These are phyloP conservation scores for Drosophila greeni DNA, from an alignment of 2,888 invertebrate species.

Conservation along the genomic window DNA sequence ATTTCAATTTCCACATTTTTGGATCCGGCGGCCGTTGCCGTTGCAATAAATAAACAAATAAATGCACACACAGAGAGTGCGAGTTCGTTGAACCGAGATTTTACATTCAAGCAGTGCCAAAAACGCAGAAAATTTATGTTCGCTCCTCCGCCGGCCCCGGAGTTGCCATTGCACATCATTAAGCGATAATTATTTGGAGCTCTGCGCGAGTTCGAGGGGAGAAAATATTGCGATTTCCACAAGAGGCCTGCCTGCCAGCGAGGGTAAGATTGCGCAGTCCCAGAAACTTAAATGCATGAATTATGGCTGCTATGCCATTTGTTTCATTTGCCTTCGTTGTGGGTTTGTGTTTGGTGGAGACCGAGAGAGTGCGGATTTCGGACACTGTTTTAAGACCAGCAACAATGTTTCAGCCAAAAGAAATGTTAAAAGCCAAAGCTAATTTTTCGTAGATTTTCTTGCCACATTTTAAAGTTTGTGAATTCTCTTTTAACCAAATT, in stretches of 20 bases:
- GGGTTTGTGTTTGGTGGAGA: background rate
- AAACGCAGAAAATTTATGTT: constrained; percentile 65
- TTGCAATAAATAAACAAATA: constrained; percentile 39
- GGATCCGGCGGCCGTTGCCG: constrained; percentile 23
- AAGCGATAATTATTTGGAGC: constrained; percentile 69
- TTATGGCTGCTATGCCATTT: constrained; percentile 9
- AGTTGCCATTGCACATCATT: constrained; percentile 64
- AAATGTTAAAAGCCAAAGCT: background rate
- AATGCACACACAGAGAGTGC: constrained; percentile 30
- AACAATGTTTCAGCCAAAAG: background rate
- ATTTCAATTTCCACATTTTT: constrained; percentile 51
- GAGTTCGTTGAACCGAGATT: constrained; percentile 61
- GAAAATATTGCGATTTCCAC: constrained; percentile 45
- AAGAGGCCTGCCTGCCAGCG: constrained; percentile 12
- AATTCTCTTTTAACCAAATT: background rate
- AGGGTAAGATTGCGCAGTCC: constrained; percentile 15
- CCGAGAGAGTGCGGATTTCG: no score
- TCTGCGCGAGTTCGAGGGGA: constrained; percentile 17
- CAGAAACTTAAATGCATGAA: constrained; percentile 27
- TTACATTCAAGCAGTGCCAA: constrained; percentile 22
- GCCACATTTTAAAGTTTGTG: background rate
- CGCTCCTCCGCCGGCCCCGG: constrained; percentile 23
- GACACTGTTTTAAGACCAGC: background rate
- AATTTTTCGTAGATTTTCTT: background rate
- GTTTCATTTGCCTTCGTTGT: background rate